phyloP scores from a whole-genome alignment of 1,140 invertebrate species.

The Harlomillsia oculata region DNA sequence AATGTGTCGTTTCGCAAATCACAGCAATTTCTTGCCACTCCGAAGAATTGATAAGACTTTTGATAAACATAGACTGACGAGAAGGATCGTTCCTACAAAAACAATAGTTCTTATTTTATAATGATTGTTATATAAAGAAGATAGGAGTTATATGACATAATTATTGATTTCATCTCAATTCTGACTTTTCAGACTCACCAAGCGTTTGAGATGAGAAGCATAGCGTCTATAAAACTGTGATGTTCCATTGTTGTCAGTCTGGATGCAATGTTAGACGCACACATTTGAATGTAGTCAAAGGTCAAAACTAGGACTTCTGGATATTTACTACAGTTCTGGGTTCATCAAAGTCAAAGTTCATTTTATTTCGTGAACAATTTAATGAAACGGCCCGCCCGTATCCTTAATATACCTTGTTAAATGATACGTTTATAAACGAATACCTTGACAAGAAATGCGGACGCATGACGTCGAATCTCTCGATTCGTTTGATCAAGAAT shows the following conservation, averaged over 20 bases:
- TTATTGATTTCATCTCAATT: background rate
- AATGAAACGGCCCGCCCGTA: too few relatives aligned
- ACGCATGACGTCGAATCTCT: slow-evolving; percentile 24
- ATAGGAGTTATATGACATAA: background rate
- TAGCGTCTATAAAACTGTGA: slow-evolving; percentile 14
- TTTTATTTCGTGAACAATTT: background rate
- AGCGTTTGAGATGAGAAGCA: slow-evolving; percentile 22
- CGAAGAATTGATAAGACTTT: slow-evolving; percentile 1
- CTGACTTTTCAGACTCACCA: slow-evolving; percentile 6
- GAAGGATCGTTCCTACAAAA: slow-evolving; percentile 10
- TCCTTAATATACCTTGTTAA: too few relatives aligned
- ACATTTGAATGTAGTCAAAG: slow-evolving; percentile 18
- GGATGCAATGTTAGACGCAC: background rate
- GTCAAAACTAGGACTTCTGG: slow-evolving; percentile 14
- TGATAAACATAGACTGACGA: slow-evolving; percentile 18
- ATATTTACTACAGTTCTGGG: slow-evolving; percentile 10
- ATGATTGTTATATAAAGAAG: too few relatives aligned
- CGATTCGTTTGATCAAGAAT: slow-evolving; percentile 10
- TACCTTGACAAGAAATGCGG: slow-evolving; percentile 29
- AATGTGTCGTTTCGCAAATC: background rate
- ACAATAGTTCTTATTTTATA: too few relatives aligned
- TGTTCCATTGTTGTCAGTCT: slow-evolving; percentile 13
- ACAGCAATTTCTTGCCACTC: slow-evolving; percentile 24
- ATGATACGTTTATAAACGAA: too few relatives aligned
- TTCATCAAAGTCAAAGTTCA: background rate